A percentile compares a stretch with the other conserved stretches of the same genome.
These are phyloP conservation scores for Allygus modestus DNA, from an alignment of 2,888 invertebrate genomes.

Conservation along the genomic window DNA sequence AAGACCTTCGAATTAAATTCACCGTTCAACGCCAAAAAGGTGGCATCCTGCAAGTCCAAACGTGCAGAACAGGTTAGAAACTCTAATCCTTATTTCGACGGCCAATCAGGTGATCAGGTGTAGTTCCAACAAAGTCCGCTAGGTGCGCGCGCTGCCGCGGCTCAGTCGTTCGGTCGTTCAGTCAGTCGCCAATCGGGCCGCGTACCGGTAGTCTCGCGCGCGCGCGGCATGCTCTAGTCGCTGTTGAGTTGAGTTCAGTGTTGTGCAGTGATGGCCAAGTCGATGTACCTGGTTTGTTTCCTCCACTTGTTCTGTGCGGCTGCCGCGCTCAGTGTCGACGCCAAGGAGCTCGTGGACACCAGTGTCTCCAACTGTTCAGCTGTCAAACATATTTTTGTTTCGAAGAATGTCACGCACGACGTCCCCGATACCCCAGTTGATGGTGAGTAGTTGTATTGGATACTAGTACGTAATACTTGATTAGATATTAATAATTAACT, in stretches of 20 bases:
- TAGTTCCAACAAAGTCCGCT: neutral
- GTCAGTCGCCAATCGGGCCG: conserved; percentile 51
- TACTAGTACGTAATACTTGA: no score
- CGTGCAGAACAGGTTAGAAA: conserved; percentile 57
- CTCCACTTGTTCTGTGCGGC: conserved; percentile 25
- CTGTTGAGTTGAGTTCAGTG: neutral
- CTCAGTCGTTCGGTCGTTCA: neutral
- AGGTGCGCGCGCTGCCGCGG: conserved; percentile 40
- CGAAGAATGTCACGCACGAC: conserved; percentile 34
- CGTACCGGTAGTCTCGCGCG: neutral
- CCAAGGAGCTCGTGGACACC: conserved; percentile 47
- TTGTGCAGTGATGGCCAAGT: conserved; percentile 47
- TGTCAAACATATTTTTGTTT: conserved; percentile 46
- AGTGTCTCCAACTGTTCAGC: conserved; percentile 32
- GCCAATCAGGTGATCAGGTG: conserved; percentile 31
- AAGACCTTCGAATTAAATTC: conserved; percentile 55
- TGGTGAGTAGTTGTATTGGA: neutral
- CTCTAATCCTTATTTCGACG: conserved; percentile 52
- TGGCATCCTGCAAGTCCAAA: conserved; percentile 56
- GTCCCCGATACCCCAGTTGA: conserved; percentile 43
- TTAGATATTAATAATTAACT: no score
- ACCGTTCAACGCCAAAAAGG: conserved; percentile 35
- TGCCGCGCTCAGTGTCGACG: conserved; percentile 23
- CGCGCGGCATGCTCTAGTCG: conserved; percentile 24
- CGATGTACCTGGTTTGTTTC: neutral